Evolutionary conservation across 2,797 vertebrate species (phyloP), one percentile per base, ranked within the genome.

Genomic region (Botia almorhae): DNA sequence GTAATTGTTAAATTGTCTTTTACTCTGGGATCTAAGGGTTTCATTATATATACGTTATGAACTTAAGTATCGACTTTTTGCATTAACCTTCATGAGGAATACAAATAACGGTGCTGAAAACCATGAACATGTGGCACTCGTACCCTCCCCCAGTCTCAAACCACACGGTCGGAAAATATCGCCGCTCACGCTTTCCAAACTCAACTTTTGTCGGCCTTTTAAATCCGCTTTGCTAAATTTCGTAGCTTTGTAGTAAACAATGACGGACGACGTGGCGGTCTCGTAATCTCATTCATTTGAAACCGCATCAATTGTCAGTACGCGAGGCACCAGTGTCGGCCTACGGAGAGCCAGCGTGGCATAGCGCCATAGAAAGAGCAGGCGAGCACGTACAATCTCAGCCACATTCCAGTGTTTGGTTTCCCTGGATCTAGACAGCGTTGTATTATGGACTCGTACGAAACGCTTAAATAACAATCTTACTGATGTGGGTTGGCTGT

Each of bases 61-160:
- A 46, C 43, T 10, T 10, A 43, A 5, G 39, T 43, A 43, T 26
- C 7, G 8, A 43, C 39, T 7, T 46, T 46, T 46, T 46, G 43
- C 43, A 46, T 11, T 8, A 46, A 10, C 43, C 43, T 46, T 46
- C 1, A 8, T 46, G 43, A 11, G 2, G 0, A 46, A 46, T 10
- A 11, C 2, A 11, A 46, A 46, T 46, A 46, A 39, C 23, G 23
- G 33, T 33, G 33, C 33, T 33, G 10, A 46, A 87, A 87, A 81
- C 87, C 58, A 36, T 26, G 65, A 85, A 78, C 87, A 87, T 87
- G 29, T 84, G 55, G 39, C 7, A 70, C 11, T 50, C 36, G 70
- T 75, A 48, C 23, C 84, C 71, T 78, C 3, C 69, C 72, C 83
- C 78, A 60, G 13, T 61, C 56, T 23, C 43, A 17, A 10, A 78